These are phyloP conservation scores for Trichacis sp. DNA, from an alignment of 2,888 invertebrate species.

Conservation along the genomic window DNA sequence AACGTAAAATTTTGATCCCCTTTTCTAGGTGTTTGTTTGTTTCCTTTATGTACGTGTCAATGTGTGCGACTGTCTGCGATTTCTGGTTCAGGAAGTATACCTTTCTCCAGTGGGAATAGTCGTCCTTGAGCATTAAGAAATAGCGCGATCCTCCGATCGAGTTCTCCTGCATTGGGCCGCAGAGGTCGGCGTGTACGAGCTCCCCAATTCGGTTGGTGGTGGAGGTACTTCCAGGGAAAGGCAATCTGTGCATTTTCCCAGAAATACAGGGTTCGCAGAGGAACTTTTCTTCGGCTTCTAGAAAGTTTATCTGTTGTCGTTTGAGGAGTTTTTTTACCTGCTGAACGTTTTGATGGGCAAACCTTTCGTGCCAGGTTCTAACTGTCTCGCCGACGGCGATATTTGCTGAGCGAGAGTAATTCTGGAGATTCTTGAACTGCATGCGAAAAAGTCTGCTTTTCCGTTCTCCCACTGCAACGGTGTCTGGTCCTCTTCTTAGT, in stretches of 20 bases:
- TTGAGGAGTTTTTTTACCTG: conserved; percentile 27
- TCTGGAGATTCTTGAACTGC: neutral
- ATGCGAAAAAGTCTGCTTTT: neutral
- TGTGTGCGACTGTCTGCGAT: conserved; percentile 6
- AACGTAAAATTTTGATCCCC: conserved; percentile 19
- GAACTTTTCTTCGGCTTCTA: conserved; percentile 8
- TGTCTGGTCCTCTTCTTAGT: neutral
- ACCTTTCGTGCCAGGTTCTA: conserved; percentile 23
- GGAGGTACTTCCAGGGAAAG: conserved; percentile 23
- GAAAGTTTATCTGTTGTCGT: conserved; percentile 4
- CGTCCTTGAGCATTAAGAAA: conserved; percentile 31
- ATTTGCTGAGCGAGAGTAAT: no score
- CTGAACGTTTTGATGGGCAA: conserved; percentile 30
- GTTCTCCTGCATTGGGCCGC: conserved; percentile 37
- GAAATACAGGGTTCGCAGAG: neutral
- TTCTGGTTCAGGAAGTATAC: conserved; percentile 27
- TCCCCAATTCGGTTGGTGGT: conserved; percentile 28
- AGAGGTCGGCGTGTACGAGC: conserved; percentile 38
- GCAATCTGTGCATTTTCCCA: conserved; percentile 25
- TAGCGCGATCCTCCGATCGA: conserved; percentile 32
- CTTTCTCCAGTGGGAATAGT: conserved; percentile 20
- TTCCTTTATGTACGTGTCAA: conserved; percentile 21
- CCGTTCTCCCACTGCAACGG: conserved; percentile 14
- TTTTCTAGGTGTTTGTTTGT: no score
- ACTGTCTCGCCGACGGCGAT: conserved; percentile 9